Evolutionary conservation across 2,888 invertebrate species (phyloP).

Genomic region (Hermodice carunculata): DNA sequence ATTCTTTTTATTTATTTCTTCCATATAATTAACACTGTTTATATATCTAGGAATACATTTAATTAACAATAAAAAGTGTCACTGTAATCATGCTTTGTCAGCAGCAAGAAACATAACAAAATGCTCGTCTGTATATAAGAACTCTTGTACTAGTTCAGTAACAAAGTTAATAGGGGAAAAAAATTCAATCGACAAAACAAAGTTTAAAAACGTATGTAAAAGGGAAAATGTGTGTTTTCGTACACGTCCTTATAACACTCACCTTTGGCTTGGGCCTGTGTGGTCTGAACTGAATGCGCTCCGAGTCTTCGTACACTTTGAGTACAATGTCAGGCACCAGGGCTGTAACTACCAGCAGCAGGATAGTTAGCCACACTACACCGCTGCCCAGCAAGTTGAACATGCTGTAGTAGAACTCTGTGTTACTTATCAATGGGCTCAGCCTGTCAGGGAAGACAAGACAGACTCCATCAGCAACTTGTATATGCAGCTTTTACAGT

Average conservation of each 20-base stretch:
- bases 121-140: too few relatives aligned
- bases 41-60: too few relatives aligned
- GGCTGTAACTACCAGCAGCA: slow-evolving; percentile 53
- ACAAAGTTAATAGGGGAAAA: too few relatives aligned
- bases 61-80: too few relatives aligned
- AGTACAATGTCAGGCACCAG: slow-evolving; percentile 62
- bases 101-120: too few relatives aligned
- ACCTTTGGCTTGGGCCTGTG: neutral
- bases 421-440: neutral
- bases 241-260: slow-evolving; percentile 2
- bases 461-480: slow-evolving; percentile 5
- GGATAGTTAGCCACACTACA: slow-evolving; percentile 55
- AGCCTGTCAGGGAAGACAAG: neutral
- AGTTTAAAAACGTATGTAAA: too few relatives aligned
- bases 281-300: slow-evolving; percentile 20
- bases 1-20: too few relatives aligned
- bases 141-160: too few relatives aligned
- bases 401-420: slow-evolving; percentile 21
- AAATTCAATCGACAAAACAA: too few relatives aligned
- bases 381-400: slow-evolving; percentile 44
- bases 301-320: slow-evolving; percentile 45
- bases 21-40: too few relatives aligned
- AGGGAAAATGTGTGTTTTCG: too few relatives aligned
- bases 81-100: too few relatives aligned
- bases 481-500: neutral